Conservation (phyloP, 2,888 invertebrate species). For the Adineta ricciae region DNA sequence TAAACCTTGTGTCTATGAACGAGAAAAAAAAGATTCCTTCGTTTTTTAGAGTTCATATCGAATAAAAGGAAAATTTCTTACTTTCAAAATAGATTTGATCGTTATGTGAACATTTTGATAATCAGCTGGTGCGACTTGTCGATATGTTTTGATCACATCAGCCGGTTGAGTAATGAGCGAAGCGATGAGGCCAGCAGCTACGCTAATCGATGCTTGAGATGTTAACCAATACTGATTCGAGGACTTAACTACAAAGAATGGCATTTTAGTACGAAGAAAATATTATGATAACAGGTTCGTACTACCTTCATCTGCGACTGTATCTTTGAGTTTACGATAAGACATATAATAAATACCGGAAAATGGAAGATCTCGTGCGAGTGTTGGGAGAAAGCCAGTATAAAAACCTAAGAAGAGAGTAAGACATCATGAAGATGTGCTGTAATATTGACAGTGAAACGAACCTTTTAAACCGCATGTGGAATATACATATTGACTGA, state of each 20-base stretch:
- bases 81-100: background rate
- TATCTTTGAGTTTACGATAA: conserved; percentile 2
- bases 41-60: background rate
- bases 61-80: background rate
- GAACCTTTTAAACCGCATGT: background rate
- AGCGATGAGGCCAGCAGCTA: background rate
- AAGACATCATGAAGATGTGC: background rate
- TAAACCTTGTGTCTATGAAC: background rate
- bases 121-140: conserved; percentile 5
- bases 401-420: background rate
- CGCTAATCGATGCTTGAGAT: background rate
- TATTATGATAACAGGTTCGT: background rate
- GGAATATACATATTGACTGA: background rate
- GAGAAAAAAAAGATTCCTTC: background rate
- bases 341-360: conserved; percentile 9
- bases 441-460: background rate
- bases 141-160: conserved; percentile 20
- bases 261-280: background rate
- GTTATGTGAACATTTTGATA: background rate
- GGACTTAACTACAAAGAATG: background rate
- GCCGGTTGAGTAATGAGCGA: conserved; percentile 2
- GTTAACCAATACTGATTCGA: background rate
- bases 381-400: conserved; percentile 10
- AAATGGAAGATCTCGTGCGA: conserved; percentile 20
- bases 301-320: background rate